Base-by-base conservation (phyloP, 2,888 invertebrate species). In the Cremastinae sp. region DNA sequence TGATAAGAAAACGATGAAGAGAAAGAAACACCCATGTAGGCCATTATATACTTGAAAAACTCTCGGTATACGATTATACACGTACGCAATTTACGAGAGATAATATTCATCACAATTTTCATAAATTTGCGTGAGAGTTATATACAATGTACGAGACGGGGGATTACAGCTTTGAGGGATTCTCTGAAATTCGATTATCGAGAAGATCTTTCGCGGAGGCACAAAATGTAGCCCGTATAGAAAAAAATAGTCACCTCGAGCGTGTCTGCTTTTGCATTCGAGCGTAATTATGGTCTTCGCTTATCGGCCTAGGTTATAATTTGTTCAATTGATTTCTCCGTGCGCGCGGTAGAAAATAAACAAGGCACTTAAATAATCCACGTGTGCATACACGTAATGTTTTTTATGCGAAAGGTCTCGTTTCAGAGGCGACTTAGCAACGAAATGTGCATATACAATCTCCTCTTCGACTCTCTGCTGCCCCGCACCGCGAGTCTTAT, bases 311-410 rank as follows among this genome's bases (percentile, higher is more conserved):
- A 47, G 66, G 54, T 56, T 61, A 54, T 74, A 61, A 74, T 68
- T 59, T 68, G 54, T 61, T 62, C 34, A 74, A 74, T 68, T 74
- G 61, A 74, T 74, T 74, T 61, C 68, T 62, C 49, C 47, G 12
- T 53, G 28, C 34, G 28, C 14, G 49, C 14, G 34, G 7, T 14
- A 38, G 43, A 56, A 22, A 10, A 45, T 47, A 47, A n/a, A 34
- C 45, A 45, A 56, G 22, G 2, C 34, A 3, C 16, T 5, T 28
- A 14, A 49, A n/a, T n/a, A n/a, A 16, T 28, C 18, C 38, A 12
- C 38, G 34, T 64, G 49, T 22, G 28, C 8, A 3, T 20, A 16
- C 7, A 41, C 22, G n/a, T 59, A 41, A 36, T 10, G 16, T 38
- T 61, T 14, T 9, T 10, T 20, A 20, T 3, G 49, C 49, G 10